Percentiles rank a stretch among this genome's conserved stretches.
Evolutionary conservation across 2,888 invertebrate species (phyloP).

Genomic region (Amphipyra berbera): DNA sequence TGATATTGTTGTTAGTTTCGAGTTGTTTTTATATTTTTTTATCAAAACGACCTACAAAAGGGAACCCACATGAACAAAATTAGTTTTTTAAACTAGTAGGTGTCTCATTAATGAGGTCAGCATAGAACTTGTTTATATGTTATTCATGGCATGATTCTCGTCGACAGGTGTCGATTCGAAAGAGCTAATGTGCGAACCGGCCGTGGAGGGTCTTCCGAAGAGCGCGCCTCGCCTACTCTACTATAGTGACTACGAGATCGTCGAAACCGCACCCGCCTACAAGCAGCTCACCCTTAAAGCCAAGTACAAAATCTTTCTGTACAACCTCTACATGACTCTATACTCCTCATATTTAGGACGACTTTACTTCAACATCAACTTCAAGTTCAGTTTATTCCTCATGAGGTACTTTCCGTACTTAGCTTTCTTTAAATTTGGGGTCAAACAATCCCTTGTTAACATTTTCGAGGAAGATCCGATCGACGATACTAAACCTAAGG

Average conservation of each 20-base stretch:
- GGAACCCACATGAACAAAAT: too few species aligned
- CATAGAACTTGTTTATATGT: too few species aligned
- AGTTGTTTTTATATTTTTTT: too few species aligned
- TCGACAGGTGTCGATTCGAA: conserved; percentile 74
- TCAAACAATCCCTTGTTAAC: conserved; percentile 90
- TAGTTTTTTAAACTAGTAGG: too few species aligned
- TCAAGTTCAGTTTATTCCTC: conserved; percentile 89
- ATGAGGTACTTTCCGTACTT: conserved; percentile 92
- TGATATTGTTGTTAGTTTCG: neutral
- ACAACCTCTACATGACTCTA: conserved; percentile 62
- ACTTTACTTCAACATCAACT: conserved; percentile 90
- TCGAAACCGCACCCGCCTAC: conserved; percentile 83
- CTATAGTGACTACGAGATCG: conserved; percentile 78
- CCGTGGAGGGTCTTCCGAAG: conserved; percentile 70
- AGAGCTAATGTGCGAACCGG: conserved; percentile 67
- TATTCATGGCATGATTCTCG: neutral
- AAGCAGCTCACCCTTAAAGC: conserved; percentile 73
- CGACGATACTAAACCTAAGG: conserved; percentile 74
- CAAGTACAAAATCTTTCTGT: conserved; percentile 71
- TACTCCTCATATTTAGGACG: conserved; percentile 88
- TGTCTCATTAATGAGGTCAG: too few species aligned
- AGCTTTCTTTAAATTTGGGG: conserved; percentile 92
- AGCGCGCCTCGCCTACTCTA: conserved; percentile 72
- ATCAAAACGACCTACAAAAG: too few species aligned
- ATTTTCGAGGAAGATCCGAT: conserved; percentile 85